Evolutionary conservation across 2,888 invertebrate genomes (phyloP), one percentile per base, ranked within the genome.

Genomic region (Hedya salicella): DNA sequence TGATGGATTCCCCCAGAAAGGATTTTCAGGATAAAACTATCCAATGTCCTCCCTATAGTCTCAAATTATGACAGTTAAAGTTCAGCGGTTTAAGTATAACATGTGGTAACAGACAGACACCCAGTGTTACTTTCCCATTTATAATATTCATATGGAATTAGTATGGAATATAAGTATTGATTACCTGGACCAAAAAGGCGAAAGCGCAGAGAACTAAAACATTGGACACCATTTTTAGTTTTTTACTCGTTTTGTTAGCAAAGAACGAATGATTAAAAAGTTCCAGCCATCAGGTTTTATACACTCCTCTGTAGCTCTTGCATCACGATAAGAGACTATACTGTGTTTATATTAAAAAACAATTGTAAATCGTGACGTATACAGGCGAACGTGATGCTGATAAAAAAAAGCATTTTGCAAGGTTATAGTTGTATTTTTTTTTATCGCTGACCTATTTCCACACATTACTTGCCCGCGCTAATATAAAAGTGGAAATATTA

Each of bases 151-250:
- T n/a, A n/a, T n/a, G n/a, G n/a, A n/a, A n/a, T n/a, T n/a, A n/a
- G n/a, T n/a, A n/a, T n/a, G n/a, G n/a, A n/a, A n/a, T n/a, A n/a
- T n/a, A n/a, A n/a, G n/a, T n/a, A n/a, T n/a, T n/a, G n/a, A n/a
- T 36, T 36, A 62, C 57, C 36, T 50, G 40, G 25, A 52, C 44
- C 13, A 60, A 16, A 16, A 57, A 16, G 2, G 60, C 68, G 25
- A 67, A 17, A 54, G 62, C 59, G 64, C 61, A 66, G n/a, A 70
- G 39, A 56, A 70, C 44, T 11, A 70, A 25, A 4, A 17, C 11
- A 21, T 65, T 65, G 39, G 21, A 59, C 13, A 14, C 50, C 65
- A 65, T 65, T 48, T 53, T 60, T 3, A 3, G 21, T 44, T n/a
- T 19, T 1, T n/a, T 44, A 13, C 50, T 39, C 11, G 39, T 11